Evolutionary conservation across 2,113 vertebrate species (phyloP).

Genomic region (Notiomystis cincta): DNA sequence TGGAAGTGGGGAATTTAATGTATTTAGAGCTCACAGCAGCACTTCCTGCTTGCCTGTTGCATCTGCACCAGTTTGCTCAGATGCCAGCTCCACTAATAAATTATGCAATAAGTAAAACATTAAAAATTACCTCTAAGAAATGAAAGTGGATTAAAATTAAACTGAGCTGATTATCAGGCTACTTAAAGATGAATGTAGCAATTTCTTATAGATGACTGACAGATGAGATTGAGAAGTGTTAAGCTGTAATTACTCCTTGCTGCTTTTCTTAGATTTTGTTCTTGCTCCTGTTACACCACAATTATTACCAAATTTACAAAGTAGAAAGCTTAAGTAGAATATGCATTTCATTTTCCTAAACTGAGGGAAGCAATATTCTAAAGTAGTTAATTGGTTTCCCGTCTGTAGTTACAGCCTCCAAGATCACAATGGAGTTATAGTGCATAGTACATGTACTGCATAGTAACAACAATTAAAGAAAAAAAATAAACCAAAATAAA

Average conservation of each 20-base stretch:
- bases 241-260: background rate
- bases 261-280: background rate
- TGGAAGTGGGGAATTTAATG: background rate
- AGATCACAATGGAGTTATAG: background rate
- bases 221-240: background rate
- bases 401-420: background rate
- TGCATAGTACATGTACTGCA: background rate
- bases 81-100: background rate
- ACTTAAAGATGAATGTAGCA: background rate
- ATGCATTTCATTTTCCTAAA: background rate
- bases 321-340: background rate
- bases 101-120: background rate
- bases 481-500: background rate
- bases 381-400: background rate
- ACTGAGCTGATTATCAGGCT: background rate
- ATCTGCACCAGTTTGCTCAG: background rate
- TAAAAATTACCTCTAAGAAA: background rate
- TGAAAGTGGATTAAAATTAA: background rate
- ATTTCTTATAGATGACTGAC: background rate
- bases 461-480: background rate
- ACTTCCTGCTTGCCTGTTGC: rapidly evolving
- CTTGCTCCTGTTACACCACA: background rate
- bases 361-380: background rate
- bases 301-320: background rate
- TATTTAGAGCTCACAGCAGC: background rate